Conservation (phyloP, 2,797 vertebrate species). For the Heteromormyrus szaboi region DNA sequence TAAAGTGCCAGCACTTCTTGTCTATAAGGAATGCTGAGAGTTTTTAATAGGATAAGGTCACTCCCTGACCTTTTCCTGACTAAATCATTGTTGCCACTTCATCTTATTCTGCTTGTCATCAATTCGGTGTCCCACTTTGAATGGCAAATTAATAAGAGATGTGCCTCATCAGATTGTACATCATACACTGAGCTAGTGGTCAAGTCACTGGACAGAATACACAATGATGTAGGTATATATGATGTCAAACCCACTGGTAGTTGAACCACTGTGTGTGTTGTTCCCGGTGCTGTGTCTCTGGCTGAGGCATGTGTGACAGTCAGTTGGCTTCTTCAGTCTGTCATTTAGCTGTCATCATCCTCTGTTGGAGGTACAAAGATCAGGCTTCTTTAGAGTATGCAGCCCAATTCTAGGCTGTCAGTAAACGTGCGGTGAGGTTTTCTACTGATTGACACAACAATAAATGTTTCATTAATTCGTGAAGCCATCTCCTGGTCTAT, state of each 20-base stretch:
- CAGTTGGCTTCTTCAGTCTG: background rate
- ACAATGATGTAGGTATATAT: background rate
- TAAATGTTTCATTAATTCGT: background rate
- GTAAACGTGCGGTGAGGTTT: background rate
- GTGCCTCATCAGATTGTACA: background rate
- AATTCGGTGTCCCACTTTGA: background rate
- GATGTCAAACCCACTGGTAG: background rate
- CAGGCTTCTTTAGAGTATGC: background rate
- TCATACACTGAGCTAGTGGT: background rate
- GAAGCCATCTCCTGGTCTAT: background rate
- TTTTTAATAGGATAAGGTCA: background rate
- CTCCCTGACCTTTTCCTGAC: background rate
- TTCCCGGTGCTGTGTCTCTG: background rate
- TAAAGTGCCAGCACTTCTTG: background rate
- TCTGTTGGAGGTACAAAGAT: background rate
- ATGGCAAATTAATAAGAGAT: background rate
- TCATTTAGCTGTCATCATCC: background rate
- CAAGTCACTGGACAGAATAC: background rate
- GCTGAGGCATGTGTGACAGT: background rate
- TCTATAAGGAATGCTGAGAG: background rate
- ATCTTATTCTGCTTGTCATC: conserved; percentile 1
- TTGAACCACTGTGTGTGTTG: background rate
- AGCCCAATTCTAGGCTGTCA: background rate
- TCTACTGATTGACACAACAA: background rate
- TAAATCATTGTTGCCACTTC: background rate